A percentile compares a stretch with the other conserved stretches of the same genome.
Conservation (phyloP, 2,113 vertebrate species). For the Eonycteris spelaea region DNA sequence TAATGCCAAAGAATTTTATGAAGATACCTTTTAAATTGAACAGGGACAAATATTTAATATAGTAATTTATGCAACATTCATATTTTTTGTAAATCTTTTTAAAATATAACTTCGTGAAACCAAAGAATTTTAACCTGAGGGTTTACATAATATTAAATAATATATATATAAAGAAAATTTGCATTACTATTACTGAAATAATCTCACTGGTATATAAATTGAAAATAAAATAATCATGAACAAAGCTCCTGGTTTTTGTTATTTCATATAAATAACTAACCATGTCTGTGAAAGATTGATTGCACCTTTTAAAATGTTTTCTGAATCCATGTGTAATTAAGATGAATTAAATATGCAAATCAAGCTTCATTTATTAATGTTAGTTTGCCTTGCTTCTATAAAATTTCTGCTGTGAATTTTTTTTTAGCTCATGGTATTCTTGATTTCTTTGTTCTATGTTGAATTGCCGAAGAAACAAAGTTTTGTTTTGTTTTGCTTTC, state of each 20-base stretch:
- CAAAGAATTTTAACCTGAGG: slow-evolving; percentile 46
- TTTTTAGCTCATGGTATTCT: slow-evolving; percentile 67
- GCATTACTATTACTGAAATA: slow-evolving; percentile 70
- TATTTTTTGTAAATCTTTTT: not conserved
- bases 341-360: slow-evolving; percentile 86
- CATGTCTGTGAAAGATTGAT: slow-evolving; percentile 81
- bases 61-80: not conserved
- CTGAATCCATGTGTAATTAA: slow-evolving; percentile 85
- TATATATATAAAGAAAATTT: too few relatives aligned
- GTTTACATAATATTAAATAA: not conserved
- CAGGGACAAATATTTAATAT: not conserved
- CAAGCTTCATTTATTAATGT: slow-evolving; percentile 84
- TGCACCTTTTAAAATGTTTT: slow-evolving; percentile 80
- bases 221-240: slow-evolving; percentile 78
- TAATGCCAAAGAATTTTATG: slow-evolving; percentile 1
- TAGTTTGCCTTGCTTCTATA: slow-evolving; percentile 77
- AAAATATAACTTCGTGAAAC: slow-evolving; percentile 6
- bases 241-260: slow-evolving; percentile 77
- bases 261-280: slow-evolving; percentile 82
- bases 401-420: slow-evolving; percentile 72
- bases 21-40: not conserved
- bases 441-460: slow-evolving; percentile 18
- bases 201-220: slow-evolving; percentile 73
- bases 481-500: not conserved
- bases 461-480: slow-evolving; percentile 35